Evolutionary conservation across 2,797 vertebrate species (phyloP).

Genomic region (Pogonophryne albipinna): DNA sequence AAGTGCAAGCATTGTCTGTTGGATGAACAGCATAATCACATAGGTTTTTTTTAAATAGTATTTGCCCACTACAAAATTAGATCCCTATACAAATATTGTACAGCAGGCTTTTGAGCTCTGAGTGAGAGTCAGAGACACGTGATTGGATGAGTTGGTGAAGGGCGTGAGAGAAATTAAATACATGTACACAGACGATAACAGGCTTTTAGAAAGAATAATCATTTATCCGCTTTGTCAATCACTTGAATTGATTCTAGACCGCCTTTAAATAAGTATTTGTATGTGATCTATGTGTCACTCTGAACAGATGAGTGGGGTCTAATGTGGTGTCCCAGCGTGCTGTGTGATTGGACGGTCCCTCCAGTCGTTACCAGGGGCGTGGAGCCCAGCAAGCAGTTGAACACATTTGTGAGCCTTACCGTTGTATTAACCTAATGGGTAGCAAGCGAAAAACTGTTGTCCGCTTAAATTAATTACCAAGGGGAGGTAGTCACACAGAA

Average conservation of each 20-base stretch:
- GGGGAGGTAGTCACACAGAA: constrained; percentile 3
- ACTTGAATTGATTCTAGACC: not conserved
- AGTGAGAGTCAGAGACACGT: constrained; percentile 12
- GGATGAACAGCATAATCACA: constrained; percentile 10
- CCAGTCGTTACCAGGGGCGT: constrained; percentile 80
- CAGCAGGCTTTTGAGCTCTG: constrained; percentile 1
- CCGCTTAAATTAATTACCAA: constrained; percentile 22
- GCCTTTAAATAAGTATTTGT: not conserved
- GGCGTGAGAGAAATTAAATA: constrained; percentile 7
- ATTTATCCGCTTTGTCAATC: not conserved
- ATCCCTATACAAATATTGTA: not conserved
- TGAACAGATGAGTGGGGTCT: constrained; percentile 26
- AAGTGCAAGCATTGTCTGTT: constrained; percentile 15
- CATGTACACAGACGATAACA: not conserved
- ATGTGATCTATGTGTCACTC: constrained; percentile 10
- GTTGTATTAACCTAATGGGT: constrained; percentile 21
- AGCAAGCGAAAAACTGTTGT: constrained; percentile 38
- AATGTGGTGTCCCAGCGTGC: constrained; percentile 39
- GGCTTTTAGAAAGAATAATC: not conserved
- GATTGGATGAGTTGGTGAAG: constrained; percentile 28
- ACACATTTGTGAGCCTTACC: constrained; percentile 51
- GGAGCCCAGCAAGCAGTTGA: constrained; percentile 66
- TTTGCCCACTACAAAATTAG: not conserved
- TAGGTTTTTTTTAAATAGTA: not conserved
- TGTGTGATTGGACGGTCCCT: constrained; percentile 73